Conservation (phyloP, 1,140 invertebrate species). For the Apis cerana region DNA sequence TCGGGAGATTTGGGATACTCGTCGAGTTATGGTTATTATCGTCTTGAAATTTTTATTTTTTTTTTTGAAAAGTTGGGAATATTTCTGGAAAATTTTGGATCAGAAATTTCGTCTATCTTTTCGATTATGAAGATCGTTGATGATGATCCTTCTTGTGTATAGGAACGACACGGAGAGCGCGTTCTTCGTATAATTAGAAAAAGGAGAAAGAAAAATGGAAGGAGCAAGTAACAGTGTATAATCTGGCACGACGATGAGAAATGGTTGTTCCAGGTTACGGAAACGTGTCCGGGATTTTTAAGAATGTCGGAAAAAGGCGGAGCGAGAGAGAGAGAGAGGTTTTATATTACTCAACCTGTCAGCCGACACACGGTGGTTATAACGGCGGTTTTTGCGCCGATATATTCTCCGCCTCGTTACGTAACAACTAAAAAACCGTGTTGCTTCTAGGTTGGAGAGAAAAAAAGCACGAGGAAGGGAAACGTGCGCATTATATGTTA, state of each 20-base stretch:
- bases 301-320: neutral
- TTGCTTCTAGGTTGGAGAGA: neutral
- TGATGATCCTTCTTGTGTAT: no score
- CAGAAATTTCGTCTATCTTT: no score
- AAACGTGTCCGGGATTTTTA: neutral
- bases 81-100: no score
- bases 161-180: neutral
- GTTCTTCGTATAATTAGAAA: neutral
- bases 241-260: neutral
- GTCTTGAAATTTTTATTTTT: neutral
- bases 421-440: slow-evolving; percentile 45
- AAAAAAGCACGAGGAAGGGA: slow-evolving; percentile 60
- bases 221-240: neutral
- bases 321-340: neutral
- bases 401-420: slow-evolving; percentile 49
- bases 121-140: no score
- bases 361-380: neutral
- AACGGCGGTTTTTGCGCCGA: slow-evolving; percentile 40
- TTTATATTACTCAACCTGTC: slow-evolving; percentile 46
- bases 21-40: neutral
- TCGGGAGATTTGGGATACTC: neutral
- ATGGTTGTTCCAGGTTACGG: slow-evolving; percentile 1
- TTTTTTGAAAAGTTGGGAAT: no score
- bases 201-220: no score
- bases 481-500: no score